Evolutionary conservation across 2,113 vertebrate species (phyloP).

Genomic region (Heliornis fulica): DNA sequence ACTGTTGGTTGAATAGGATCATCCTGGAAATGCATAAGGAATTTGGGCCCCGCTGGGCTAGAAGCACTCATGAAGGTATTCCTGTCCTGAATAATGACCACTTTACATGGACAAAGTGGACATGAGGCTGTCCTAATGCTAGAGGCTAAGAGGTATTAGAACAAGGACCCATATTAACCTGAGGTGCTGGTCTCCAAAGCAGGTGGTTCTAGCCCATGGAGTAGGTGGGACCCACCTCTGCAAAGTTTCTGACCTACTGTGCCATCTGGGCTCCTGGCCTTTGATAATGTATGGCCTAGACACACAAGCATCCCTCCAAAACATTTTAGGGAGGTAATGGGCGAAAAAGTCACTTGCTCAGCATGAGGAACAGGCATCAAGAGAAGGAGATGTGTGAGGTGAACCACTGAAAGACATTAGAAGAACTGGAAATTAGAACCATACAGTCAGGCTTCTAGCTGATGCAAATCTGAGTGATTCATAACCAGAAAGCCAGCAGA

Average conservation of each 20-base stretch:
- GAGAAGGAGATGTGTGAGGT: not conserved
- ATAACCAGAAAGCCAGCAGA: not conserved
- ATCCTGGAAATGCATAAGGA: not conserved
- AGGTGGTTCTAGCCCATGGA: not conserved
- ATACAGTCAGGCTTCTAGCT: not conserved
- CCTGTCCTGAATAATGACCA: not conserved
- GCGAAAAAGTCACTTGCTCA: not conserved
- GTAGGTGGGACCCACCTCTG: not conserved
- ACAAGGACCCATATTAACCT: not conserved
- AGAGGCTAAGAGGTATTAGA: not conserved
- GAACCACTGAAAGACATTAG: not conserved
- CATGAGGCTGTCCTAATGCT: not conserved
- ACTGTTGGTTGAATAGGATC: not conserved
- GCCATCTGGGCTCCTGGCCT: not conserved
- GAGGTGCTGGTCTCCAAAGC: not conserved
- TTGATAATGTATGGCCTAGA: not conserved
- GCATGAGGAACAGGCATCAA: not conserved
- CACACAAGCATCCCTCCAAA: not conserved
- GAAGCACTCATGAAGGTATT: not conserved
- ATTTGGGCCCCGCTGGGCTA: not conserved
- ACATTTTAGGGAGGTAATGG: not conserved
- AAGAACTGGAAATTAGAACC: not conserved
- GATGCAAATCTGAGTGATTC: not conserved
- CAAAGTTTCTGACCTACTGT: not conserved
- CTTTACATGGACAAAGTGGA: not conserved